A percentile compares a stretch with the other conserved stretches of the same genome.
phyloP scores from a whole-genome alignment of 2,113 vertebrate genomes.

The Pogonocichla stellata region DNA sequence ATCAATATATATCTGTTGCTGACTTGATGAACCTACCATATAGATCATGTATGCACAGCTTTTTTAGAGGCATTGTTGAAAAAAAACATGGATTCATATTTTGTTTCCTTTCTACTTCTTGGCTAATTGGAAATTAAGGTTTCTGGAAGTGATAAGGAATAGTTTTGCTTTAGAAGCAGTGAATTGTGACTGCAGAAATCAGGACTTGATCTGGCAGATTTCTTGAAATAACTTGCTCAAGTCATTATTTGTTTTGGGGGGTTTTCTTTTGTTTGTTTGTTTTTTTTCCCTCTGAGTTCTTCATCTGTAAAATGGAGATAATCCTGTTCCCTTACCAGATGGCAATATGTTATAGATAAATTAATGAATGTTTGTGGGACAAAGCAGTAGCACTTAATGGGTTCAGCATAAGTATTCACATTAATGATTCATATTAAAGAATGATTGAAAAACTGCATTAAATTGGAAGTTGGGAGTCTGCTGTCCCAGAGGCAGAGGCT shows the following conservation, averaged over 20 bases:
- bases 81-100: background rate
- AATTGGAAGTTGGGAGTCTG: background rate
- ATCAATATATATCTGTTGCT: background rate
- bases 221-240: background rate
- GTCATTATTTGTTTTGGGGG: background rate
- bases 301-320: background rate
- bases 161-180: background rate
- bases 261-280: background rate
- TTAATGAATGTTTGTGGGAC: background rate
- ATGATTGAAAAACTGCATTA: background rate
- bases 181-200: background rate
- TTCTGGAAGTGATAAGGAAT: background rate
- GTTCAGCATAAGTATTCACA: background rate
- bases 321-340: background rate
- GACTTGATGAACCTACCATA: background rate
- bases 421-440: conserved; percentile 19
- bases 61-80: background rate
- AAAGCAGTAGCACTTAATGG: background rate
- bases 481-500: background rate
- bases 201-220: background rate
- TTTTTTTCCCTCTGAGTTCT: background rate
- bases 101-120: background rate
- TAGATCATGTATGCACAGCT: background rate
- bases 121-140: background rate
- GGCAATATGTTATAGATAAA: background rate